Evolutionary conservation across 2,797 vertebrate species (phyloP).

Genomic region (Micropoecilia bifurca): DNA sequence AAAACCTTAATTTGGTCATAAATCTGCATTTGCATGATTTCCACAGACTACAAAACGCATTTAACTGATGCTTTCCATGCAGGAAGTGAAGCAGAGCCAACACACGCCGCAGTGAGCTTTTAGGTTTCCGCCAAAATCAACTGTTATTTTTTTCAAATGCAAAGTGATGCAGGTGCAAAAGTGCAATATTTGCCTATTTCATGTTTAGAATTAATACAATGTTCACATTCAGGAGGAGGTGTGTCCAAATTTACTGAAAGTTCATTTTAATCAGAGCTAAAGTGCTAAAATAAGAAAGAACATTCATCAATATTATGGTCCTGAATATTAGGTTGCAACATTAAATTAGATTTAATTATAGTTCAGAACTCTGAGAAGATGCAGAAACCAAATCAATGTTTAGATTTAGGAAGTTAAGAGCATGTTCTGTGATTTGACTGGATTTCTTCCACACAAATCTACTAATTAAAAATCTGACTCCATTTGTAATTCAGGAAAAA

Average conservation of each 20-base stretch:
- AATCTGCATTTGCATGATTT: background rate
- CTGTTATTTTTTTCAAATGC: background rate
- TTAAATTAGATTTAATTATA: background rate
- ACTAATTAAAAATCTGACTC: background rate
- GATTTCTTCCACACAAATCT: background rate
- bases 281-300: background rate
- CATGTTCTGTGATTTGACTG: background rate
- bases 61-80: background rate
- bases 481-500: background rate
- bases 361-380: background rate
- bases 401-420: background rate
- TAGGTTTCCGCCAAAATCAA: background rate
- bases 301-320: background rate
- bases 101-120: background rate
- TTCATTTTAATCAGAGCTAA: background rate
- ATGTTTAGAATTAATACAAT: background rate
- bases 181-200: background rate
- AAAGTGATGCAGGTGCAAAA: background rate
- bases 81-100: constrained; percentile 25
- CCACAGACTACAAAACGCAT: background rate
- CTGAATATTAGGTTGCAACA: background rate
- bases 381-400: background rate
- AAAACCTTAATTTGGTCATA: background rate
- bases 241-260: background rate
- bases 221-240: background rate